Conservation (phyloP, 2,888 invertebrate species). For the Ormyrus labotus region DNA sequence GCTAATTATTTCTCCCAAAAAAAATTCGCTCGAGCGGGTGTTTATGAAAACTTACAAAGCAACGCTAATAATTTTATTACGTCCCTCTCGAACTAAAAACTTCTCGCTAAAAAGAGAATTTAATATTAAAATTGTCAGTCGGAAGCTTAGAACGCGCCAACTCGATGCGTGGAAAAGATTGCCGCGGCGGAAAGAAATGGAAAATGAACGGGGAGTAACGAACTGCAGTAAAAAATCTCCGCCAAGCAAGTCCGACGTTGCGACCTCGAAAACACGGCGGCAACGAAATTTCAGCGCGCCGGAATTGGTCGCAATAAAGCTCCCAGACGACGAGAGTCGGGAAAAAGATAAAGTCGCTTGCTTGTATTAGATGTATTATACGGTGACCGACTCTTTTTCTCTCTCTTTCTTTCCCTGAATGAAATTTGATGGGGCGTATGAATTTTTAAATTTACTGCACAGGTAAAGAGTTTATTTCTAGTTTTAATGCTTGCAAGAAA, state of each 20-base stretch:
- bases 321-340: constrained; percentile 4
- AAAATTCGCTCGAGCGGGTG: too few species aligned
- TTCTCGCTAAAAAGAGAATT: background rate
- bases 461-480: too few species aligned
- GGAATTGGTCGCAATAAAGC: constrained; percentile 41
- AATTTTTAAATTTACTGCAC: too few species aligned
- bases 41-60: too few species aligned
- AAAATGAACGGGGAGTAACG: constrained; percentile 36
- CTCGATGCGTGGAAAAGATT: background rate
- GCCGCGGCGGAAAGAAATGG: constrained; percentile 29
- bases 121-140: background rate
- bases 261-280: constrained; percentile 11
- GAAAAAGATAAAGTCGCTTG: constrained; percentile 28
- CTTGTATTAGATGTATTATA: constrained; percentile 24
- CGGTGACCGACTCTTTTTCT: background rate
- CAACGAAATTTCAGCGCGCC: constrained; percentile 26
- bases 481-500: too few species aligned
- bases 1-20: too few species aligned
- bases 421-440: too few species aligned
- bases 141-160: constrained; percentile 1
- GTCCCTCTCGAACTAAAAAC: too few species aligned
- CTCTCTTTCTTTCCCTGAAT: background rate
- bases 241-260: background rate
- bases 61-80: too few species aligned
- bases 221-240: constrained; percentile 28